phyloP scores from a whole-genome alignment of 2,888 invertebrate species.

The Hyposoter didymator region DNA sequence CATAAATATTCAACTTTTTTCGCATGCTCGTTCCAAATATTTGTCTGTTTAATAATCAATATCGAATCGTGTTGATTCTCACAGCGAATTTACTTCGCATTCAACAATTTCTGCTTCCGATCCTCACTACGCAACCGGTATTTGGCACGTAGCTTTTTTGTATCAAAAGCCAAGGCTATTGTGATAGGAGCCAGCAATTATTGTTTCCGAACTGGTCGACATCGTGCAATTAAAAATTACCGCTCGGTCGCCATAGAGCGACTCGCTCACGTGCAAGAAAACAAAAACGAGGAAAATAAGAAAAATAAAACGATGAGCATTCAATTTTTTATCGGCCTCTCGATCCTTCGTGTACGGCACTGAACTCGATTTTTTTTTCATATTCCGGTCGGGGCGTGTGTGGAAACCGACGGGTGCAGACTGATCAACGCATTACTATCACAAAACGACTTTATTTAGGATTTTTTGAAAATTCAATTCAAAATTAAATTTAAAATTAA shows the following conservation, averaged over 20 bases:
- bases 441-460: no score
- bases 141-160: conserved; percentile 6
- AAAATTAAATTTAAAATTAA: no score
- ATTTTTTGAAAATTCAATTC: no score
- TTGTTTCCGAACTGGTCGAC: not conserved
- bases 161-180: not conserved
- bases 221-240: not conserved
- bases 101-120: not conserved
- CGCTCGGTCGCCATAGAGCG: not conserved
- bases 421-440: no score
- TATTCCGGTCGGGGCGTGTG: no score
- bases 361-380: no score
- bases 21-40: not conserved
- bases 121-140: not conserved
- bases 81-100: not conserved
- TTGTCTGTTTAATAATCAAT: not conserved
- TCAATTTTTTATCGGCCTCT: not conserved
- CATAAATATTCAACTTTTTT: not conserved
- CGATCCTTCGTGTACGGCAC: not conserved
- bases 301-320: not conserved
- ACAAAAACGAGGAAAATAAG: not conserved
- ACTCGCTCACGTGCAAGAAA: not conserved
- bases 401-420: no score
- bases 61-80: not conserved
- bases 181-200: not conserved